phyloP scores from a whole-genome alignment of 1,140 invertebrate genomes.

The Conus ventricosus region DNA sequence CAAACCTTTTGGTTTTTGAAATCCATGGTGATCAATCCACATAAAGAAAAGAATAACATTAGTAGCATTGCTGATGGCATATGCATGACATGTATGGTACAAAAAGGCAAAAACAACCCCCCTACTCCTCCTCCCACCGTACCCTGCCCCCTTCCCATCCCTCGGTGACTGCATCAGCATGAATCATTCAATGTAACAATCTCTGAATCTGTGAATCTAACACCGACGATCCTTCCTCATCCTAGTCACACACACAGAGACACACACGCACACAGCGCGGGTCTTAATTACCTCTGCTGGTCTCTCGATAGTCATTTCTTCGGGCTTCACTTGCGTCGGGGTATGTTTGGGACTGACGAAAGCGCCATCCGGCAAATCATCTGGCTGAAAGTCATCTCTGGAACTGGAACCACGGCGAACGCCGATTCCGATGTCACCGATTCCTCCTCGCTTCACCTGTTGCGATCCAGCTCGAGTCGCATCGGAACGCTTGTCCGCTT shows the following conservation, averaged over 20 bases:
- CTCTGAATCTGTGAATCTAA: too few relatives aligned
- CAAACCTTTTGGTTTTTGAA: too few relatives aligned
- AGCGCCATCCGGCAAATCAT: conserved; percentile 62
- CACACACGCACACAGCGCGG: too few relatives aligned
- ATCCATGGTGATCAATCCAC: too few relatives aligned
- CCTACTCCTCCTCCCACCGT: background rate
- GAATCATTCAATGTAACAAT: too few relatives aligned
- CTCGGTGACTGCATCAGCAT: too few relatives aligned
- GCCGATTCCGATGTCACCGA: background rate
- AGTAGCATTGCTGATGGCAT: too few relatives aligned
- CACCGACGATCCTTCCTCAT: too few relatives aligned
- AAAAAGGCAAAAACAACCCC: background rate
- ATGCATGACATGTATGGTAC: too few relatives aligned
- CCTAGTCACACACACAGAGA: too few relatives aligned
- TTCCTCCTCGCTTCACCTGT: conserved; percentile 9
- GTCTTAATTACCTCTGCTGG: conserved; percentile 38
- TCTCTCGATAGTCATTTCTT: conserved; percentile 44
- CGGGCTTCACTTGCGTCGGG: conserved; percentile 34
- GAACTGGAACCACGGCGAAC: background rate
- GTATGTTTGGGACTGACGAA: conserved; percentile 56
- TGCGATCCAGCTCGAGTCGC: conserved; percentile 27
- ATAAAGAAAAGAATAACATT: too few relatives aligned
- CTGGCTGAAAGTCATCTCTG: conserved; percentile 46
- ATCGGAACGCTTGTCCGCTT: conserved; percentile 41
- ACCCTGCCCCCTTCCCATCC: too few relatives aligned